Conservation (phyloP, 2,797 vertebrate species). For the Galaxias olidus region DNA sequence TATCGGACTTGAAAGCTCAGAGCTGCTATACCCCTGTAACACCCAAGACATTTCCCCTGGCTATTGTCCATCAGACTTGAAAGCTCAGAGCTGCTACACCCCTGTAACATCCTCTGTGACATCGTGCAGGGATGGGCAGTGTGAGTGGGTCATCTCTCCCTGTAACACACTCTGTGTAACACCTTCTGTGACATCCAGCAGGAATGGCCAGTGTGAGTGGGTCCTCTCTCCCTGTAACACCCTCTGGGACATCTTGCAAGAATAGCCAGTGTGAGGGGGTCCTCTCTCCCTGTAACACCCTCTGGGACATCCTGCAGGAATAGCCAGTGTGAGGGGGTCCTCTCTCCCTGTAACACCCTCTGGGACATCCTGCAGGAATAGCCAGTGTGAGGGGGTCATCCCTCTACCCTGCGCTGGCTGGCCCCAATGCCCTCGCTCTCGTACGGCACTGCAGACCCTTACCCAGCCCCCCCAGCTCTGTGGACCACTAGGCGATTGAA, state of each 20-base stretch:
- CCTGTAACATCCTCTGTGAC: slow-evolving; percentile 26
- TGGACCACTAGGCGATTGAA: slow-evolving; percentile 60
- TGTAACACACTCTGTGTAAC: no score
- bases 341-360: slow-evolving; percentile 26
- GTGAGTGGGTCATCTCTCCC: slow-evolving; percentile 36
- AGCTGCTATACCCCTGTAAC: no score
- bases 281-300: slow-evolving; percentile 29
- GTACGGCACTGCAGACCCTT: neutral
- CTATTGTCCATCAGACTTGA: no score
- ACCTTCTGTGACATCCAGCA: slow-evolving; percentile 32
- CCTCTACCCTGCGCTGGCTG: slow-evolving; percentile 27
- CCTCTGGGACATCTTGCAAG: slow-evolving; percentile 36
- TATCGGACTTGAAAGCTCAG: no score
- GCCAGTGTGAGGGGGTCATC: slow-evolving; percentile 33
- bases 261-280: slow-evolving; percentile 34
- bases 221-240: slow-evolving; percentile 33
- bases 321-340: slow-evolving; percentile 31
- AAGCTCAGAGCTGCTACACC: no score
- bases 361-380: slow-evolving; percentile 41
- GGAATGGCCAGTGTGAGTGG: slow-evolving; percentile 36
- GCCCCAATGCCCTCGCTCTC: neutral
- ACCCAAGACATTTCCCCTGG: no score
- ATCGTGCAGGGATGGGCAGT: slow-evolving; percentile 41
- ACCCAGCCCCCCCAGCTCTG: slow-evolving; percentile 50
- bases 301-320: slow-evolving; percentile 39